Percentiles rank a stretch among this genome's conserved stretches.
phyloP scores from a whole-genome alignment of 2,797 vertebrate genomes.

The Scolopax bukidnonensis region DNA sequence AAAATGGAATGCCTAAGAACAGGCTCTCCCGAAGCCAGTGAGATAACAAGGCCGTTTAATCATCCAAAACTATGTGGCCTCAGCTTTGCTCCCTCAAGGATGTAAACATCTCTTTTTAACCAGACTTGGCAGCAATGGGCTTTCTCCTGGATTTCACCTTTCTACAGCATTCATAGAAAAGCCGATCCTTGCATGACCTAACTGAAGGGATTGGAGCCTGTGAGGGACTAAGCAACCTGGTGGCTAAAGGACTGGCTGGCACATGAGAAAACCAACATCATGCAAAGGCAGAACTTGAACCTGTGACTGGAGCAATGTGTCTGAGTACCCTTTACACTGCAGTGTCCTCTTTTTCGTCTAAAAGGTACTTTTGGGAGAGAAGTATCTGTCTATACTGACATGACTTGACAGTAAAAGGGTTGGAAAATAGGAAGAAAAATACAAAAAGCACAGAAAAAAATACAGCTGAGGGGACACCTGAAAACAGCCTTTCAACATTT shows the following conservation, averaged over 20 bases:
- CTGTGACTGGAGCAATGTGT: accelerated
- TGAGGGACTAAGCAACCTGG: not conserved
- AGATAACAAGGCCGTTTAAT: slow-evolving; percentile 37
- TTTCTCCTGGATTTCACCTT: slow-evolving; percentile 27
- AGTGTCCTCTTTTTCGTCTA: not conserved
- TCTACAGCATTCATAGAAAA: not conserved
- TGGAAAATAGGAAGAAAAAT: not conserved
- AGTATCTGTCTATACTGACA: not conserved
- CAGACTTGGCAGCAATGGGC: not conserved
- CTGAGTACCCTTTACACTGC: not conserved
- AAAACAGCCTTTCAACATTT: not conserved
- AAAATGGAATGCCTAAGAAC: not conserved
- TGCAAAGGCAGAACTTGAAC: not conserved
- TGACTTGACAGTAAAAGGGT: accelerated
- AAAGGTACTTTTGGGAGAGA: not conserved
- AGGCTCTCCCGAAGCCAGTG: slow-evolving; percentile 19
- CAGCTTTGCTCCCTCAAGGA: slow-evolving; percentile 14
- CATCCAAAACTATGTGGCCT: slow-evolving; percentile 6
- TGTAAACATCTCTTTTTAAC: slow-evolving; percentile 45
- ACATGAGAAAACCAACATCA: not conserved
- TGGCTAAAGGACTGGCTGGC: not conserved
- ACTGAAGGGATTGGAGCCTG: not conserved
- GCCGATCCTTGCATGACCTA: not conserved
- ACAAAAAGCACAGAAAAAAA: not conserved
- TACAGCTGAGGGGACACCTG: not conserved